A percentile compares a stretch with the other conserved stretches of the same genome.
These are phyloP conservation scores for Geotrypetes seraphini DNA, from an alignment of 2,797 vertebrate species.

Conservation along the genomic window DNA sequence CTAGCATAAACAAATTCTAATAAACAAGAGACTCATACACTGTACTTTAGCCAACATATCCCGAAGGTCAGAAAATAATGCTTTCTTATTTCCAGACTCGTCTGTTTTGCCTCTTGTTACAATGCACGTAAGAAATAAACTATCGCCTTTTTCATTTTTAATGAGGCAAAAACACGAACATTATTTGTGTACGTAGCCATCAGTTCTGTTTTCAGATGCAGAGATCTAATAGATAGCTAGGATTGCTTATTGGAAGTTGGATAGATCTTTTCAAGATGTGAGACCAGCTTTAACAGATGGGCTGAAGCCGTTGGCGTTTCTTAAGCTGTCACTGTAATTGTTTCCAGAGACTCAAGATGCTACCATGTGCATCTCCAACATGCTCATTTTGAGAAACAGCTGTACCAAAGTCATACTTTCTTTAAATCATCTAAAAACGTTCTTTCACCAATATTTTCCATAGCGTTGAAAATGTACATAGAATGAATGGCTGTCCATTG, in stretches of 20 bases:
- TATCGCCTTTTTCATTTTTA: neutral
- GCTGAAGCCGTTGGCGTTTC: slow-evolving; percentile 66
- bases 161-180: neutral
- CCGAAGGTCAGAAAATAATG: neutral
- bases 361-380: no score
- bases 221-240: slow-evolving; percentile 51
- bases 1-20: slow-evolving; percentile 42
- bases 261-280: slow-evolving; percentile 63
- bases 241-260: slow-evolving; percentile 58
- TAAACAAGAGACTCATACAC: slow-evolving; percentile 35
- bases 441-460: no score
- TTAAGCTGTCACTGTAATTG: no score
- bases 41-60: neutral
- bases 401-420: no score
- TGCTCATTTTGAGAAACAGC: no score
- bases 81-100: neutral
- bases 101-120: neutral
- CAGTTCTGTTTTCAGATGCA: slow-evolving; percentile 57
- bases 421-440: no score
- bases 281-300: no score
- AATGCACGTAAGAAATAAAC: neutral
- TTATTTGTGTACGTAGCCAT: neutral
- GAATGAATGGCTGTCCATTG: no score
- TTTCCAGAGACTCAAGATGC: no score
- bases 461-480: no score